These are phyloP conservation scores for Microtus richardsoni DNA, from an alignment of 2,113 vertebrate species.

Conservation along the genomic window DNA sequence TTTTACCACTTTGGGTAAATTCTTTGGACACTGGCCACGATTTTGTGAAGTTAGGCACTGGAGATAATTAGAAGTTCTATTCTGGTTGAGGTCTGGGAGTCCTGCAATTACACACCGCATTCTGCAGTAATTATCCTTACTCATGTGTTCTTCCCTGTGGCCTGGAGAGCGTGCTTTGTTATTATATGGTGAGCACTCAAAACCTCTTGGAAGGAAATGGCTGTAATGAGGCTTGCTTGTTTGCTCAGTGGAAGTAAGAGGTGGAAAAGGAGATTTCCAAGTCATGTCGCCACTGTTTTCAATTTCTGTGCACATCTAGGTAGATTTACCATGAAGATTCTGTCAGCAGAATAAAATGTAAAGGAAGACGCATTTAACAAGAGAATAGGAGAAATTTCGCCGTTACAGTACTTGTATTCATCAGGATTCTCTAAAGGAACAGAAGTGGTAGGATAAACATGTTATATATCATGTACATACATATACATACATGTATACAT, in stretches of 20 bases:
- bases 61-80: slow-evolving; percentile 73
- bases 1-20: slow-evolving; percentile 43
- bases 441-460: not conserved
- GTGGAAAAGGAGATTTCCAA: not conserved
- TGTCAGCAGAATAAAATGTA: slow-evolving; percentile 8
- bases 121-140: slow-evolving; percentile 29
- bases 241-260: not conserved
- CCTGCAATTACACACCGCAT: slow-evolving; percentile 50
- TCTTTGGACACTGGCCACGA: slow-evolving; percentile 48
- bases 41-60: slow-evolving; percentile 59
- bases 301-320: not conserved
- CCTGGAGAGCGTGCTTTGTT: not conserved
- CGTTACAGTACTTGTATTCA: no score
- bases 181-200: not conserved
- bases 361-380: not conserved
- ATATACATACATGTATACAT: not conserved
- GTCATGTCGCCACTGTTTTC: not conserved
- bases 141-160: slow-evolving; percentile 7
- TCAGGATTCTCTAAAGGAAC: not conserved
- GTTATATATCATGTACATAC: not conserved
- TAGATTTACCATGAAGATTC: not conserved
- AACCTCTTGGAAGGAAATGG: not conserved
- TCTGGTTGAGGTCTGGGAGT: slow-evolving; percentile 50
- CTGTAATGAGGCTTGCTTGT: not conserved
- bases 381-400: not conserved